Evolutionary conservation across 64 coral and sea anemone species (phyloP).

Genomic region (Orbicella faveolata): DNA sequence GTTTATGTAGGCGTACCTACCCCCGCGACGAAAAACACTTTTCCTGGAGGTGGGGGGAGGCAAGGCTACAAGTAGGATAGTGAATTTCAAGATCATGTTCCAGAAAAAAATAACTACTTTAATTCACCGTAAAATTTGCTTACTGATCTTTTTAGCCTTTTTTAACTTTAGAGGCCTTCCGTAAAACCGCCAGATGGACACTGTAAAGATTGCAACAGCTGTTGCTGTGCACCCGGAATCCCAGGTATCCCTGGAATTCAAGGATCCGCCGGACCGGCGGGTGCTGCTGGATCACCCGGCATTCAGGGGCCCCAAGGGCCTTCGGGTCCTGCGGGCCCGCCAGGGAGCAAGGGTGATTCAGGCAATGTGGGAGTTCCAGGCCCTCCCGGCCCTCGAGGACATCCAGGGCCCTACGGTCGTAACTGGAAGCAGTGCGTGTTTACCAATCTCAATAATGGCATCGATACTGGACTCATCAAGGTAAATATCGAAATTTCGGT

Average conservation of each 20-base stretch:
- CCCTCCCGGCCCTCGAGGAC: neutral
- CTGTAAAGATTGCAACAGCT: neutral
- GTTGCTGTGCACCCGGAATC: neutral
- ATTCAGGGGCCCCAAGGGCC: neutral
- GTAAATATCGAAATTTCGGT: neutral
- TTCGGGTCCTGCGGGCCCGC: neutral
- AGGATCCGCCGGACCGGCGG: neutral
- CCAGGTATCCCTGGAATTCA: neutral
- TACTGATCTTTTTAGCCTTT: too few relatives aligned
- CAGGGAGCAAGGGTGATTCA: neutral
- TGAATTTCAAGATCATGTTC: too few relatives aligned
- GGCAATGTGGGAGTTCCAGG: neutral
- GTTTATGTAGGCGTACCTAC: too few relatives aligned
- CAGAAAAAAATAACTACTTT: too few relatives aligned
- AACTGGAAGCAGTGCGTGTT: constrained; percentile 7
- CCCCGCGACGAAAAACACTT: too few relatives aligned
- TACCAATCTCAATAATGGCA: neutral
- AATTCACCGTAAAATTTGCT: too few relatives aligned
- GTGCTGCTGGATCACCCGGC: neutral
- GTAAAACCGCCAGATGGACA: too few relatives aligned
- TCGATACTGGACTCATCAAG: neutral
- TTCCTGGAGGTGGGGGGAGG: too few relatives aligned
- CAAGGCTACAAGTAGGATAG: too few relatives aligned
- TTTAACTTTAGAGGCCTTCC: too few relatives aligned
- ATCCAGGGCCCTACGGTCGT: neutral